These are phyloP conservation scores for Calephelis virginiensis DNA, from an alignment of 1,140 invertebrate genomes.

Conservation along the genomic window DNA sequence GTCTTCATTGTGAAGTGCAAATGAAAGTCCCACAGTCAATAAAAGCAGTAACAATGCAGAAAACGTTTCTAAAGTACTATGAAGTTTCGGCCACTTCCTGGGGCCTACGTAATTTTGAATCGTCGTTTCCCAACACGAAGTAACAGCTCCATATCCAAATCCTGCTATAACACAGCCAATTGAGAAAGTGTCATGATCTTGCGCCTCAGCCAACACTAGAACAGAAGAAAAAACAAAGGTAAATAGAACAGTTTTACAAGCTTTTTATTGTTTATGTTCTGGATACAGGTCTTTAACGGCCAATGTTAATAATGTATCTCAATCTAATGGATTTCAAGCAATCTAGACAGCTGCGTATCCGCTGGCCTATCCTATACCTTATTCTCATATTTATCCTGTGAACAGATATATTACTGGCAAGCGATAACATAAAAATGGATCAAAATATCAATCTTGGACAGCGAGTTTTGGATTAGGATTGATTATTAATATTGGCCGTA, in stretches of 20 bases:
- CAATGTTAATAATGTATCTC: no score
- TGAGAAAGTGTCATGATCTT: constrained; percentile 55
- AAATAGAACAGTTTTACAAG: no score
- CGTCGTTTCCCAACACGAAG: constrained; percentile 58
- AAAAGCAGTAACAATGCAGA: constrained; percentile 44
- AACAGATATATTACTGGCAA: no score
- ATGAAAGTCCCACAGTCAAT: constrained; percentile 46
- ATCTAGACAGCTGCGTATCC: no score
- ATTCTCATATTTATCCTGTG: no score
- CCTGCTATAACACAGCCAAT: constrained; percentile 63
- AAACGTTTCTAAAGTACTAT: constrained; percentile 62
- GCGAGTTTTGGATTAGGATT: no score
- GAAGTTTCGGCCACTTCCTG: constrained; percentile 65
- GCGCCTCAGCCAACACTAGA: constrained; percentile 56
- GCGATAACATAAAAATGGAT: no score
- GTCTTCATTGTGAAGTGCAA: constrained; percentile 37
- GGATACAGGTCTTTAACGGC: no score
- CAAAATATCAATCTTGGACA: no score
- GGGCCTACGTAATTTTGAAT: constrained; percentile 63
- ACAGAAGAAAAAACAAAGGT: constrained; percentile 20
- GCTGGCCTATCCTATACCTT: no score
- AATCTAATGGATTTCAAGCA: no score
- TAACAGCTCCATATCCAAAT: constrained; percentile 58
- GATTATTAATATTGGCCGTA: no score
- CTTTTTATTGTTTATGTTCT: not conserved